A percentile compares a stretch with the other conserved stretches of the same genome.
Conservation (phyloP, 2,113 vertebrate genomes). For the Machaerirhynchus nigripectus region DNA sequence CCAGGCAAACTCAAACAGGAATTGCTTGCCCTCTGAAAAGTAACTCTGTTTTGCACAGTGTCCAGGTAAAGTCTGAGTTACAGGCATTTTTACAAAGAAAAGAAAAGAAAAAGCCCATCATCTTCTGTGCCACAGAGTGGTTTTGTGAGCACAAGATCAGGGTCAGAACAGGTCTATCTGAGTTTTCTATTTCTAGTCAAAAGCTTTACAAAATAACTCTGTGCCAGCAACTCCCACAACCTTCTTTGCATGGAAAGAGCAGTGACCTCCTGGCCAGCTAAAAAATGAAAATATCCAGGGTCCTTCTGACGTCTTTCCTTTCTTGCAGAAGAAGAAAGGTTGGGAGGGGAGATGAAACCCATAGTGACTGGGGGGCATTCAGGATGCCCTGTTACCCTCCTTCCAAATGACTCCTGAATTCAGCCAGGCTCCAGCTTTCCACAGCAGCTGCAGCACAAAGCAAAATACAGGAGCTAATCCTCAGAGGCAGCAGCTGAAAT, state of each 20-base stretch:
- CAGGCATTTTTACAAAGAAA: neutral
- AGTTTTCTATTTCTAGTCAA: slow-evolving; percentile 38
- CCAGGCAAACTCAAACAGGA: neutral
- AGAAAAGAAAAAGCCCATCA: neutral
- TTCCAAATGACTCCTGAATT: neutral
- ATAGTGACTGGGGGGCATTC: neutral
- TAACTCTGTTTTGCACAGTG: neutral
- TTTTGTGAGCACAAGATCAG: neutral
- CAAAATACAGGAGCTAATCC: neutral
- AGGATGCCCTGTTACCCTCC: neutral
- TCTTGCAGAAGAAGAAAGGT: neutral
- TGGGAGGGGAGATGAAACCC: neutral
- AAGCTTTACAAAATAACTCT: slow-evolving; percentile 17
- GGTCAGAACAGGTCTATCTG: slow-evolving; percentile 19
- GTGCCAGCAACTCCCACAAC: slow-evolving; percentile 8
- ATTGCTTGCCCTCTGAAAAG: neutral
- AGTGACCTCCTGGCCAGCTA: neutral
- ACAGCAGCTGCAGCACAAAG: neutral
- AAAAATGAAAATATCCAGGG: neutral
- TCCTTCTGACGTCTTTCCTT: neutral
- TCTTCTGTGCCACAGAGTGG: neutral
- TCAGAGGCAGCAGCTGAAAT: neutral
- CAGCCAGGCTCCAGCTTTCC: slow-evolving; percentile 1
- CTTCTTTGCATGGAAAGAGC: neutral
- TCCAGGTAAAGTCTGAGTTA: neutral